Evolutionary conservation across 2,113 vertebrate genomes (phyloP).

Genomic region (Chitala chitala): DNA sequence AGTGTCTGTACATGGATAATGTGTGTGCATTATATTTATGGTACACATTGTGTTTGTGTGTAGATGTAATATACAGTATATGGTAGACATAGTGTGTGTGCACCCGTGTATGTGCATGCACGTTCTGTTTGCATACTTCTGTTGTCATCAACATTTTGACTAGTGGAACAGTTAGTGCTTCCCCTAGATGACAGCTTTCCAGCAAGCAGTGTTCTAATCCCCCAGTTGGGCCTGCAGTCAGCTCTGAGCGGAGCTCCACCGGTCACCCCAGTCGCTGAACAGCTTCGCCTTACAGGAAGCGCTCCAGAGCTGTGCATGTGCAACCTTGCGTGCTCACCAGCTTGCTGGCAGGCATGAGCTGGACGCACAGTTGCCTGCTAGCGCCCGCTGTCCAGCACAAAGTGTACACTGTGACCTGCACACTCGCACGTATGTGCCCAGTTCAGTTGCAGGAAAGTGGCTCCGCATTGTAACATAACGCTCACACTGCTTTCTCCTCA

Average conservation of each 20-base stretch:
- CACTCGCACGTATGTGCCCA: background rate
- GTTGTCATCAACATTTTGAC: background rate
- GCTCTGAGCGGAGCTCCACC: background rate
- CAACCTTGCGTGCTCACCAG: background rate
- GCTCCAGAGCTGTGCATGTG: background rate
- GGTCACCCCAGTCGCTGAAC: background rate
- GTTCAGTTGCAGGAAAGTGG: background rate
- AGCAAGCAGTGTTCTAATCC: constrained; percentile 67
- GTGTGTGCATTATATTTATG: too few relatives aligned
- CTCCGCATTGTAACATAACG: background rate
- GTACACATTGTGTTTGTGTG: background rate
- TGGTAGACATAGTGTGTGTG: background rate
- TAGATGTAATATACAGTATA: background rate
- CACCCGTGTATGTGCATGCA: background rate
- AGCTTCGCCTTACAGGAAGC: background rate
- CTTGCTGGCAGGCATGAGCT: background rate
- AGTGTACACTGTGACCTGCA: background rate
- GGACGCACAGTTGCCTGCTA: background rate
- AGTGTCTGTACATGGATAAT: background rate
- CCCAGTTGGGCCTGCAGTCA: constrained; percentile 29
- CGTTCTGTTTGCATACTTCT: background rate
- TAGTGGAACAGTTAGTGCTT: constrained; percentile 51
- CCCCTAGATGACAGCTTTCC: constrained; percentile 55
- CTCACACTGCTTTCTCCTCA: background rate
- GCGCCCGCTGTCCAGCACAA: background rate